phyloP scores from a whole-genome alignment of 2,888 invertebrate genomes.

The Branchellion lobata region DNA sequence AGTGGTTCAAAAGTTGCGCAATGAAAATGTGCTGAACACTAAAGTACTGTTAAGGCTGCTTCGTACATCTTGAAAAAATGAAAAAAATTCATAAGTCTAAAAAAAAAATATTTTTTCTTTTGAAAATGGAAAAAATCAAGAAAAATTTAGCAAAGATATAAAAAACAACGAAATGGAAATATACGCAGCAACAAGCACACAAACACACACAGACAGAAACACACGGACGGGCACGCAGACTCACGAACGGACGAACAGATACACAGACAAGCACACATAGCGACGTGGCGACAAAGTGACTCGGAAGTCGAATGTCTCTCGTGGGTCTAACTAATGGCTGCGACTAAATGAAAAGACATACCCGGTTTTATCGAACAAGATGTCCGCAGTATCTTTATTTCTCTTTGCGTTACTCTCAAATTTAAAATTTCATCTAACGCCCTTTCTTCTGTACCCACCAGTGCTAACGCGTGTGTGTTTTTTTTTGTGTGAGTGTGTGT shows the following conservation, averaged over 20 bases:
- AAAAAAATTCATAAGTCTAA: background rate
- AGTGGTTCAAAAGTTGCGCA: too few relatives aligned
- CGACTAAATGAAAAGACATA: conserved; percentile 38
- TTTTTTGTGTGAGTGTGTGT: too few relatives aligned
- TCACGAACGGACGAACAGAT: background rate
- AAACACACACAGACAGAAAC: too few relatives aligned
- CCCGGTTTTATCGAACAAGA: conserved; percentile 38
- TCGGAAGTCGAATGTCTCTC: conserved; percentile 13
- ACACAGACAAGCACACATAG: background rate
- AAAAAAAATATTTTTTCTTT: too few relatives aligned
- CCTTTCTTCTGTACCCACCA: too few relatives aligned
- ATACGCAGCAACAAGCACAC: background rate
- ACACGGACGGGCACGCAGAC: background rate
- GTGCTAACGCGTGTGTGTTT: too few relatives aligned
- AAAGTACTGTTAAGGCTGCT: background rate
- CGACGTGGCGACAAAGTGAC: background rate
- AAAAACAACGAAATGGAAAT: background rate
- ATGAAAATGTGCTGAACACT: too few relatives aligned
- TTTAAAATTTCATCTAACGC: too few relatives aligned
- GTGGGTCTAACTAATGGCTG: conserved; percentile 34
- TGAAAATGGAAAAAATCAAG: background rate
- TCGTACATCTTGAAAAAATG: background rate
- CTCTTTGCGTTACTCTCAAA: background rate
- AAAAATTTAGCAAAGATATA: background rate
- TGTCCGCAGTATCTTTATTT: conserved; percentile 35